Evolutionary conservation across 2,113 vertebrate genomes (phyloP), one percentile per base, ranked within the genome.

Genomic region (Marmota monax): DNA sequence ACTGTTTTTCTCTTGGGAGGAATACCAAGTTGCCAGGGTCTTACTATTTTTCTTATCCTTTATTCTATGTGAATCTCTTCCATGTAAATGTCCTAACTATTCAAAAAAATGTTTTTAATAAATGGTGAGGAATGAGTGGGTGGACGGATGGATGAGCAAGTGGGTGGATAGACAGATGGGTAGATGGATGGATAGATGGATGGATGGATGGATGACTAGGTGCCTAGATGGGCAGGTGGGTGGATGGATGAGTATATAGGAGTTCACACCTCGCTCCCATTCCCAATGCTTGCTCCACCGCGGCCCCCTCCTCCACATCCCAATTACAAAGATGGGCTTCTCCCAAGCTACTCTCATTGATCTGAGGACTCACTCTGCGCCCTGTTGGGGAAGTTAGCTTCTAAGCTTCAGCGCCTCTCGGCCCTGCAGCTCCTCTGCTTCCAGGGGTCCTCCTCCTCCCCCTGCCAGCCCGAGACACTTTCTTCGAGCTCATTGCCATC

Each of bases 31-130:
- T 32, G 32, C 72, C 20, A 63, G 39, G 39, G 39, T 39, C 39
- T 39, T 39, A 39, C 39, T 39, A 39, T 39, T 39, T 39, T 39
- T 39, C 39, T 39, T 39, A 10, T 69, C 32, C 6, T 61, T 69
- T 42, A 53, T 51, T 90, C 82, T 82, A 34, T 78, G 90, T 88
- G 39, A 53, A 65, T 86, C 79, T 76, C n/a, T 93, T 78, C 61
- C 67, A 48, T 16, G 7, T 79, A 61, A 90, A 74, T 80, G 5
- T n/a, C 65, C 72, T 72, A 29, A 80, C 34, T 70, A n/a, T n/a
- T 58, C 77, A 37, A n/a, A 70, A 88, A 79, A n/a, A 25, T 45
- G 25, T 32, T 45, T 69, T 45, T 22, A 86, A 63, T 82, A 70
- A 86, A n/a, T 42, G 51, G 22, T 74, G 63, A 89, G 25, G 34